phyloP scores from a whole-genome alignment of 2,888 invertebrate genomes.

The Notocelia uddmanniana region DNA sequence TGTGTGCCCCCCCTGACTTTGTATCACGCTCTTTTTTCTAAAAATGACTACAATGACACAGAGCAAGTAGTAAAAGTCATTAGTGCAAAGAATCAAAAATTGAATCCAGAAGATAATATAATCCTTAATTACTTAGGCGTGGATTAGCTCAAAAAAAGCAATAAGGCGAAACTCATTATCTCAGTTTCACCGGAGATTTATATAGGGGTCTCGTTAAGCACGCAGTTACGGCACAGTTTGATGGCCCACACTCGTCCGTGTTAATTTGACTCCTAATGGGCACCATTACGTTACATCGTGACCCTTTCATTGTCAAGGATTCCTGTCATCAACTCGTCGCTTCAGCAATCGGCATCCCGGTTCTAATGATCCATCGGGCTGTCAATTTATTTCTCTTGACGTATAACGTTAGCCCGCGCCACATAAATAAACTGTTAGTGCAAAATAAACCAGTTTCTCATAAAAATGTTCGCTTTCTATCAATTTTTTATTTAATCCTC shows the following conservation, averaged over 20 bases:
- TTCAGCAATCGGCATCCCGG: neutral
- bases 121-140: neutral
- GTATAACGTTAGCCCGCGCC: neutral
- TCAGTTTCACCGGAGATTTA: slow-evolving; percentile 25
- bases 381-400: slow-evolving; percentile 13
- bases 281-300: slow-evolving; percentile 52
- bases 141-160: slow-evolving; percentile 17
- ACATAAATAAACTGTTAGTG: too few relatives aligned
- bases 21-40: too few relatives aligned
- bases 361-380: slow-evolving; percentile 17
- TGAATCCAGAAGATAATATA: neutral
- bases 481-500: too few relatives aligned
- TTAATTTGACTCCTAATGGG: slow-evolving; percentile 59
- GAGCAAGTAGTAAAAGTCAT: neutral
- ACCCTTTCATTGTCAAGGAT: slow-evolving; percentile 40
- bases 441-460: too few relatives aligned
- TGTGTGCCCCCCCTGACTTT: too few relatives aligned
- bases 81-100: neutral
- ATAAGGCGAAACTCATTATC: slow-evolving; percentile 32
- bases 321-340: slow-evolving; percentile 32
- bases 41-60: too few relatives aligned
- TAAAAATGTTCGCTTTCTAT: too few relatives aligned
- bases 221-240: slow-evolving; percentile 45
- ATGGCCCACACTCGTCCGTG: slow-evolving; percentile 51
- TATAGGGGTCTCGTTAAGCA: slow-evolving; percentile 34